These are phyloP conservation scores for Heliconius cydno DNA, from an alignment of 2,888 invertebrate genomes.

Conservation along the genomic window DNA sequence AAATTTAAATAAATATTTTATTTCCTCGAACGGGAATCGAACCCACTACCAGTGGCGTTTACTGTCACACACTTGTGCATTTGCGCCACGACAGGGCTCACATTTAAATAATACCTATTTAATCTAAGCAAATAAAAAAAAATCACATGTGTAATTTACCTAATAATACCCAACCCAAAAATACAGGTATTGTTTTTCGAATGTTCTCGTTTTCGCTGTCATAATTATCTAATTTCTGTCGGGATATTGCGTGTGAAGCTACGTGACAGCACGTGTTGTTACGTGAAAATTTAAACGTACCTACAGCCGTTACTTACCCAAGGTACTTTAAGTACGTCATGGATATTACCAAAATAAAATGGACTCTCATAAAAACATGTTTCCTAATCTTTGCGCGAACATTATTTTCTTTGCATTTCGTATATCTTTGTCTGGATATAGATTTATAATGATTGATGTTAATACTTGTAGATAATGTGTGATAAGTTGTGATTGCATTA, in stretches of 20 bases:
- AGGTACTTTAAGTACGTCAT: background rate
- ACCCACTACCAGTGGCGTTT: no score
- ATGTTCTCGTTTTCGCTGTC: conserved; percentile 41
- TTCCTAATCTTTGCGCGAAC: conserved; percentile 7
- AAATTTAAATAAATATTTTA: no score
- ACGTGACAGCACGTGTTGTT: conserved; percentile 24
- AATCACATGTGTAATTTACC: background rate
- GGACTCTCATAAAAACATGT: conserved; percentile 7
- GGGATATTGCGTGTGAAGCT: conserved; percentile 40
- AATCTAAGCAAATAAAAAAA: background rate
- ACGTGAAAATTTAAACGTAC: conserved; percentile 8
- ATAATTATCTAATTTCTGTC: conserved; percentile 43
- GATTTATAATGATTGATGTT: conserved; percentile 8
- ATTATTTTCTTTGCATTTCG: conserved; percentile 3
- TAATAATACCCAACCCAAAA: background rate
- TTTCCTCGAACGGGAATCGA: no score
- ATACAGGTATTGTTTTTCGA: conserved; percentile 1
- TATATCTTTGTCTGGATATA: background rate
- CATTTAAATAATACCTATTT: background rate
- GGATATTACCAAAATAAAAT: conserved; percentile 24
- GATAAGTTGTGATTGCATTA: background rate
- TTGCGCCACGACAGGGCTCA: no score
- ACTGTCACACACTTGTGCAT: no score
- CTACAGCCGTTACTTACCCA: background rate
- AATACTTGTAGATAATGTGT: background rate